phyloP scores from a whole-genome alignment of 2,113 vertebrate species.

The Sylvia atricapilla region DNA sequence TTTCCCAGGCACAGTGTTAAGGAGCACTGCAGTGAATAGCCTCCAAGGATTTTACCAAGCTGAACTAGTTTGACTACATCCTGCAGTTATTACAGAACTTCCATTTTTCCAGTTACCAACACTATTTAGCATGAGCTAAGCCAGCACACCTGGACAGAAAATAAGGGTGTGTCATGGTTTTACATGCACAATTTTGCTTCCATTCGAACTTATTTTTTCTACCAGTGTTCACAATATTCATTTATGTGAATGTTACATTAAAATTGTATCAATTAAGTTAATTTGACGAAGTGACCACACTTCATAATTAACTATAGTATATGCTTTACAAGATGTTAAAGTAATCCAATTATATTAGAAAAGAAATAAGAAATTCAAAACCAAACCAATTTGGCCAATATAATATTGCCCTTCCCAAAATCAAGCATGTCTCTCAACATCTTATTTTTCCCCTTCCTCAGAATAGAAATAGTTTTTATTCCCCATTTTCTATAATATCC shows the following conservation, averaged over 20 bases:
- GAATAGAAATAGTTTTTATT: neutral
- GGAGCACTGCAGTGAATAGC: neutral
- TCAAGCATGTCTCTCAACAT: neutral
- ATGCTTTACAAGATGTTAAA: neutral
- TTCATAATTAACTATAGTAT: neutral
- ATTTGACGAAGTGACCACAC: neutral
- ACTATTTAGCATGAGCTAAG: neutral
- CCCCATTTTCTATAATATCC: neutral
- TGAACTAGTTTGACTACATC: neutral
- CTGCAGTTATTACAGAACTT: neutral
- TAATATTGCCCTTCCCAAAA: neutral
- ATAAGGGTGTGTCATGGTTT: neutral
- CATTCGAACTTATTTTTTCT: neutral
- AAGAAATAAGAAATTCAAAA: neutral
- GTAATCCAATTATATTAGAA: neutral
- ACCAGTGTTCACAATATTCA: neutral
- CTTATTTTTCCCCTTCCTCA: neutral
- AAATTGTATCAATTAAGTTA: neutral
- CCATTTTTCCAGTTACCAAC: neutral
- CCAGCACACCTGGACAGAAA: neutral
- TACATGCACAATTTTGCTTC: neutral
- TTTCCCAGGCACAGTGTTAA: neutral
- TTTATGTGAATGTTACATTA: neutral
- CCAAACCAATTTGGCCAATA: neutral
- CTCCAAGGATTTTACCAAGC: neutral